Percentiles rank a stretch among this genome's conserved stretches.
These are phyloP conservation scores for Rhombomys opimus DNA, from an alignment of 2,113 vertebrate species.

Conservation along the genomic window DNA sequence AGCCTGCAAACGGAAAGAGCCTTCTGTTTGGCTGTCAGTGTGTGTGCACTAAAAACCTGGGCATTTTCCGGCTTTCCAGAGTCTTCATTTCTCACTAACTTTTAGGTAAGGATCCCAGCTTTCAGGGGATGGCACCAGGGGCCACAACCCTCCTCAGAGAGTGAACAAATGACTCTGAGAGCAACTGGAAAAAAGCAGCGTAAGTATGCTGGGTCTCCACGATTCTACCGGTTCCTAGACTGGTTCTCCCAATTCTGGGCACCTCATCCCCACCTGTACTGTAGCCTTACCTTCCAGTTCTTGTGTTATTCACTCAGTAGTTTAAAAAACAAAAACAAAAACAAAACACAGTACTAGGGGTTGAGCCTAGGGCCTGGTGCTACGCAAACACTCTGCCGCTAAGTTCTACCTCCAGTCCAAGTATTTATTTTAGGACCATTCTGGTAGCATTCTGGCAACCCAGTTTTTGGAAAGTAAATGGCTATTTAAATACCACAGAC, in stretches of 20 bases:
- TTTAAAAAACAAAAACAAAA: too few relatives aligned
- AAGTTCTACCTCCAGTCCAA: neutral
- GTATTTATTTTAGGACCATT: neutral
- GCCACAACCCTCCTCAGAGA: neutral
- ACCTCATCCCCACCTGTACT: neutral
- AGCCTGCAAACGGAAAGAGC: slow-evolving; percentile 90
- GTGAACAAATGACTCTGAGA: slow-evolving; percentile 8
- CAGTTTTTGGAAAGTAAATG: neutral
- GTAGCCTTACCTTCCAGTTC: neutral
- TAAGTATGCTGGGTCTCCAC: neutral
- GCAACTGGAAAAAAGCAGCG: neutral
- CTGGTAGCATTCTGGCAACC: neutral
- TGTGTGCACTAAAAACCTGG: slow-evolving; percentile 80
- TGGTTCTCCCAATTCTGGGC: neutral
- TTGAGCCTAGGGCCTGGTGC: neutral
- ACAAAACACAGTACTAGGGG: too few relatives aligned
- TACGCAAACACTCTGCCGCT: neutral
- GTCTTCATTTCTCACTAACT: slow-evolving; percentile 76
- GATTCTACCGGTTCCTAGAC: neutral
- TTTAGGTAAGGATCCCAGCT: slow-evolving; percentile 74
- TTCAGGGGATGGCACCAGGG: slow-evolving; percentile 35
- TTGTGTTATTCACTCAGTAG: neutral
- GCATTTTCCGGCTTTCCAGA: slow-evolving; percentile 79
- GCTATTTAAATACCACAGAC: neutral
- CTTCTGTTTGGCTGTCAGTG: slow-evolving; percentile 87